Evolutionary conservation across 2,113 vertebrate species (phyloP).

Genomic region (Oncorhynchus kisutch): DNA sequence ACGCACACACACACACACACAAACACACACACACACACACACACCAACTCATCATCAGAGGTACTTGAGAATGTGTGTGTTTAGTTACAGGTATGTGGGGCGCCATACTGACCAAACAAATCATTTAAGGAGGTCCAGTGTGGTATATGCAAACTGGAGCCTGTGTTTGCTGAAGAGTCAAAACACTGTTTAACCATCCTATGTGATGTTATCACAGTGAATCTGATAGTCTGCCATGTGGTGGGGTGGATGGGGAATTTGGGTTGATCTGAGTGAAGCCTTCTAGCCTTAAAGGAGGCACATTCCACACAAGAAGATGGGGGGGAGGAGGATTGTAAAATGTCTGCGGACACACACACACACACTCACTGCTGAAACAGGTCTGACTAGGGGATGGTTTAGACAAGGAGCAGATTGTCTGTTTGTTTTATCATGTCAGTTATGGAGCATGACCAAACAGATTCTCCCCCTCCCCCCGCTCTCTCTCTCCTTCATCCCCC

Average conservation of each 20-base stretch:
- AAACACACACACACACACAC: neutral
- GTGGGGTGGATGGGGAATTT: conserved; percentile 4
- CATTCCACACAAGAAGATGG: no score
- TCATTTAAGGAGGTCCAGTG: conserved; percentile 31
- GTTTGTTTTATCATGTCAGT: conserved; percentile 52
- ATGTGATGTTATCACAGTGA: conserved; percentile 55
- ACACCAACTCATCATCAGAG: conserved; percentile 5
- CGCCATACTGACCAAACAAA: conserved; percentile 58
- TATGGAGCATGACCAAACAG: conserved; percentile 45
- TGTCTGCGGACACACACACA: neutral
- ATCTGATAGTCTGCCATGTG: conserved; percentile 44
- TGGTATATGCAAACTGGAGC: conserved; percentile 53
- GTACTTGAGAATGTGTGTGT: conserved; percentile 19
- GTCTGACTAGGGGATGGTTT: conserved; percentile 32
- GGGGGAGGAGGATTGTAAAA: no score
- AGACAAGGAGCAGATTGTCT: conserved; percentile 29
- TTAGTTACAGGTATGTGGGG: conserved; percentile 27
- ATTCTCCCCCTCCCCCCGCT: conserved; percentile 11
- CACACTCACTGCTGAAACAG: conserved; percentile 37
- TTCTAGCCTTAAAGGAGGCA: conserved; percentile 19
- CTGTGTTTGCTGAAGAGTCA: conserved; percentile 57
- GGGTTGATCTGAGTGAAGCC: conserved; percentile 28
- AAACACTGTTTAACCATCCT: conserved; percentile 31
- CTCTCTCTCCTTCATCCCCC: conserved; percentile 21
- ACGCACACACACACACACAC: neutral